A percentile compares a stretch with the other conserved stretches of the same genome.
Evolutionary conservation across 2,113 vertebrate genomes (phyloP).

Genomic region (Strix uralensis): DNA sequence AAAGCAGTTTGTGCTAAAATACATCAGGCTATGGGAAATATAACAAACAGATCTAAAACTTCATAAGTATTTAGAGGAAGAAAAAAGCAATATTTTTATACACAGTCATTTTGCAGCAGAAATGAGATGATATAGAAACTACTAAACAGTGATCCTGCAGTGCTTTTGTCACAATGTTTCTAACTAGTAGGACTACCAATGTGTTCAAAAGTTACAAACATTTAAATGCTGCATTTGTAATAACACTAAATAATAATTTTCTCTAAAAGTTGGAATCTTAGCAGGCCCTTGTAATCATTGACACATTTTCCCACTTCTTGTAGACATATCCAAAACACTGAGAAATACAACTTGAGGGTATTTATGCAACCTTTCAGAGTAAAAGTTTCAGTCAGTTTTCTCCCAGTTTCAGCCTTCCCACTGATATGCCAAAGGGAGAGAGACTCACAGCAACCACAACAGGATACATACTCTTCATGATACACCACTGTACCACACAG

Average conservation of each 20-base stretch:
- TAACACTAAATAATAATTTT: not conserved
- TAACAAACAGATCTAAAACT: not conserved
- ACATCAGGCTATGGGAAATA: not conserved
- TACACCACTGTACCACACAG: not conserved
- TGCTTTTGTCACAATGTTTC: not conserved
- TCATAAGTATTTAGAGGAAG: not conserved
- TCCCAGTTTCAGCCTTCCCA: not conserved
- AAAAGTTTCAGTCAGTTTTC: not conserved
- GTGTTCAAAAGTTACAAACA: not conserved
- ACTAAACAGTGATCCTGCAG: not conserved
- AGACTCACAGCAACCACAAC: not conserved
- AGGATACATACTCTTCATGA: no score
- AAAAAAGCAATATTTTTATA: not conserved
- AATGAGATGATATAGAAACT: not conserved
- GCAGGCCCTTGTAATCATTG: not conserved
- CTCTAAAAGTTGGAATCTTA: not conserved
- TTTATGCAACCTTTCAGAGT: not conserved
- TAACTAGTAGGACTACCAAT: not conserved
- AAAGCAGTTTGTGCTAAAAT: not conserved
- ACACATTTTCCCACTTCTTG: not conserved
- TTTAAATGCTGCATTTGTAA: not conserved
- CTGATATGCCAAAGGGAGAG: rapidly evolving
- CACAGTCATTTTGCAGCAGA: not conserved
- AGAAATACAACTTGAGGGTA: not conserved
- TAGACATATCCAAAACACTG: not conserved